These are phyloP conservation scores for Sebastes variabilis DNA, from an alignment of 2,797 vertebrate genomes.

Conservation along the genomic window DNA sequence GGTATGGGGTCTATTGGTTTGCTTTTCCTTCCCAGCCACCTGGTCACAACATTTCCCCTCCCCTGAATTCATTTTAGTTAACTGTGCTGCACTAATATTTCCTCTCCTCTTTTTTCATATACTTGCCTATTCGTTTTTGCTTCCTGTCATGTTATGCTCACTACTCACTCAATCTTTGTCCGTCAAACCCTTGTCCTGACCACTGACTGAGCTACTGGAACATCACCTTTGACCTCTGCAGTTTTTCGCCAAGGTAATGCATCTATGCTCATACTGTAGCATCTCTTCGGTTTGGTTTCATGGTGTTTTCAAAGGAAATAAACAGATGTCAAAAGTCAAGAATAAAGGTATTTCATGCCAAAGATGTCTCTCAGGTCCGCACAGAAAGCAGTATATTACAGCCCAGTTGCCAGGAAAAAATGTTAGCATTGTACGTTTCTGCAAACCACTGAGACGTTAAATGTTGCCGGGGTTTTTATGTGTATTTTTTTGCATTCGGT, in stretches of 20 bases:
- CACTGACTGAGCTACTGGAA: slow-evolving; percentile 87
- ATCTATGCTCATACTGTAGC: slow-evolving; percentile 74
- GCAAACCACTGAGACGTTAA: background rate
- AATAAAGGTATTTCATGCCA: slow-evolving; percentile 17
- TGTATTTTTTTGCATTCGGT: background rate
- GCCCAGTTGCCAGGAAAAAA: too few relatives aligned
- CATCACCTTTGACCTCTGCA: slow-evolving; percentile 86
- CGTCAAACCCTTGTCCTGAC: slow-evolving; percentile 88
- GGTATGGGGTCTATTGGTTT: slow-evolving; percentile 93
- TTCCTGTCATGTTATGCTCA: slow-evolving; percentile 86
- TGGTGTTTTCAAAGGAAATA: slow-evolving; percentile 66
- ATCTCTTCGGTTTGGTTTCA: slow-evolving; percentile 75
- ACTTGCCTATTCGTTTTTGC: slow-evolving; percentile 79
- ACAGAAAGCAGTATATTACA: slow-evolving; percentile 4
- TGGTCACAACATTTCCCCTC: slow-evolving; percentile 67
- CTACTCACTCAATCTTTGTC: slow-evolving; percentile 85
- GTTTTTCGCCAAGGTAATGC: slow-evolving; percentile 87
- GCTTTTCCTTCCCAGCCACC: slow-evolving; percentile 80
- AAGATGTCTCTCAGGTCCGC: slow-evolving; percentile 21
- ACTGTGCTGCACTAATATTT: slow-evolving; percentile 82
- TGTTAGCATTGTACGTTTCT: background rate
- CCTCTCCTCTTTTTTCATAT: slow-evolving; percentile 78
- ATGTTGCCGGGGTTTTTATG: background rate
- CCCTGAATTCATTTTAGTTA: slow-evolving; percentile 75
- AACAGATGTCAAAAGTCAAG: slow-evolving; percentile 31